Evolutionary conservation across 2,797 vertebrate genomes (phyloP), one percentile per base, ranked within the genome.

Genomic region (Parauchenoglanis punctatus): DNA sequence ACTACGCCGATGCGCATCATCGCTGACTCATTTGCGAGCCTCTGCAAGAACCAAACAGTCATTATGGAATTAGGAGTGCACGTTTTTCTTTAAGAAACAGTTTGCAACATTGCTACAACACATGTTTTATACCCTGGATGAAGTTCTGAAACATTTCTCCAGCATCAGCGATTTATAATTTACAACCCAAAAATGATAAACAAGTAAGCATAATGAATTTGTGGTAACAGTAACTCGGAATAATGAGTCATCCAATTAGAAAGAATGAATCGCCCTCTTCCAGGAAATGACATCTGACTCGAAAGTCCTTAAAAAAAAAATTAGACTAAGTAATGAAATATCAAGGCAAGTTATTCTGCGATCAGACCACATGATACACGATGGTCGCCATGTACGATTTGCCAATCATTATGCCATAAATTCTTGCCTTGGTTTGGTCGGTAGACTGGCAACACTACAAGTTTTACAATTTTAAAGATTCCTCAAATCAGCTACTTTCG

Each of bases 41-140:
- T 77, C 52, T 56, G n/a, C 49, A 77, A 17, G 52, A 56, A 56
- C 76, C 76, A n/a, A n/a, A 75, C 72, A 40, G 52, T 72, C 46
- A 59, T 58, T 58, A 83, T 35, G 49, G 28, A 67, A 28, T 67
- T 25, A 31, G 17, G n/a, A 20, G 23, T 49, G 35, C 2, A 18
- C 49, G 12, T 35, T 0, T 35, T 12, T 56, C 18, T 35, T 80
- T 31, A 58, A 40, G 52, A 58, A 80, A 80, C 35, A 4, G 2
- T 28, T 28, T 28, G 2, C 15, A 54, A n/a, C 17, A 44, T 70
- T 72, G 31, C 35, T 44, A 20, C 68, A 72, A 18, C 67, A 15
- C 10, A 15, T 15, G 35, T 72, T 70, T 72, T 7, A 40, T 20
- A 44, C 1, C 25, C 0, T 1, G 11, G 35, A 7, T 68, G 23